Percentiles rank a stretch among this genome's conserved stretches.
Conservation (phyloP, 1,140 invertebrate genomes). For the Ridgeia piscesae region DNA sequence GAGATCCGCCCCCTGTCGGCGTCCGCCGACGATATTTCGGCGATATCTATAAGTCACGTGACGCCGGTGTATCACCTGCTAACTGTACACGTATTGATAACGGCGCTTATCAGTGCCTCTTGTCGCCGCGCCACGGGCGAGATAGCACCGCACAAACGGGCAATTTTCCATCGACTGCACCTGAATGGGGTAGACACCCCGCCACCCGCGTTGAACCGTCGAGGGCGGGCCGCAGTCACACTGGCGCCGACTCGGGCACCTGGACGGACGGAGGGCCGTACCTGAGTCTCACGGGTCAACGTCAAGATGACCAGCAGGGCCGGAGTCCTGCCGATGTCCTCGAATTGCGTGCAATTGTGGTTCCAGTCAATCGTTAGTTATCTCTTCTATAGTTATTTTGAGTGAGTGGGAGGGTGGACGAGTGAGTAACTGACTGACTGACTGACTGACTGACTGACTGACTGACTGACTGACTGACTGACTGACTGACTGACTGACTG, state of each 20-base stretch:
- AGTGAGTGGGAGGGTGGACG: no score
- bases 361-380: background rate
- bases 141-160: background rate
- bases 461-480: no score
- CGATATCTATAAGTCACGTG: background rate
- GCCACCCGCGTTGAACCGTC: background rate
- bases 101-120: background rate
- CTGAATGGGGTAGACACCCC: background rate
- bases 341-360: background rate
- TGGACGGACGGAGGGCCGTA: background rate
- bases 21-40: background rate
- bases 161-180: background rate
- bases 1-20: background rate
- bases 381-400: background rate
- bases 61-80: background rate
- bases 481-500: no score
- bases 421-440: no score
- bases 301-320: background rate
- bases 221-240: no score
- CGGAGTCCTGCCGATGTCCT: background rate
- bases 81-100: conserved; percentile 6
- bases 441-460: no score
- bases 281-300: background rate
- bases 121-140: background rate
- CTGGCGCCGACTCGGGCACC: background rate